Evolutionary conservation across 2,888 invertebrate species (phyloP), one percentile per base, ranked within the genome.

Genomic region (Polymixis lichenea): DNA sequence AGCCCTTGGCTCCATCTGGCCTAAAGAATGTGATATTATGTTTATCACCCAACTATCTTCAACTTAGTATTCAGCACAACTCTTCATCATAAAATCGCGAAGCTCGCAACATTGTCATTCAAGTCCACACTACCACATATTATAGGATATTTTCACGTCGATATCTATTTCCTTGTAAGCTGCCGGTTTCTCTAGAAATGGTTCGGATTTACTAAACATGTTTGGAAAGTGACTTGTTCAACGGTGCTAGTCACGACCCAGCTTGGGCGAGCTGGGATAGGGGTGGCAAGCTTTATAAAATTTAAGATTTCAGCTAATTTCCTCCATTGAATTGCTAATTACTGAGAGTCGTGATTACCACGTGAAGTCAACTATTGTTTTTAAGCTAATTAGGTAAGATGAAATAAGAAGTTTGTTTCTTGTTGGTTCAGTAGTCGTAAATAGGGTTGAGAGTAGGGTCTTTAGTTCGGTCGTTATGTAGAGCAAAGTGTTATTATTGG

Each of bases 201-300:
- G 94, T 90, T 89, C 89, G 92, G 92, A 92, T 91, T 91, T 89
- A 86, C 88, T 62, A 91, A 95, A 95, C 95, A 86, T 90, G 95
- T 95, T 88, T 95, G 92, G 95, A 95, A 95, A 95, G 95, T 93
- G 89, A 89, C 89, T 88, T 79, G 87, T 85, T 87, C 90, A 93
- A 91, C 90, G 91, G 92, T 92, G 84, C 89, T 86, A 80, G 88
- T 87, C 89, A 88, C 89, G 90, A 89, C 85, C 78, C 84, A 83
- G 87, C 81, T 82, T 79, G 46, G 53, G 25, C 38, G 8, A 72
- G 67, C 66, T 78, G 46, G 58, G 56, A 17, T 58, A 83, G 87
- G 83, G 85, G 43, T 88, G 82, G 11, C 66, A 51, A 32, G n/a
- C 2, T 62, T 13, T 1, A 56, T 25, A 43, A 56, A 43, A 38